phyloP scores from a whole-genome alignment of 2,797 vertebrate genomes.

The Lutjanus argentimaculatus region DNA sequence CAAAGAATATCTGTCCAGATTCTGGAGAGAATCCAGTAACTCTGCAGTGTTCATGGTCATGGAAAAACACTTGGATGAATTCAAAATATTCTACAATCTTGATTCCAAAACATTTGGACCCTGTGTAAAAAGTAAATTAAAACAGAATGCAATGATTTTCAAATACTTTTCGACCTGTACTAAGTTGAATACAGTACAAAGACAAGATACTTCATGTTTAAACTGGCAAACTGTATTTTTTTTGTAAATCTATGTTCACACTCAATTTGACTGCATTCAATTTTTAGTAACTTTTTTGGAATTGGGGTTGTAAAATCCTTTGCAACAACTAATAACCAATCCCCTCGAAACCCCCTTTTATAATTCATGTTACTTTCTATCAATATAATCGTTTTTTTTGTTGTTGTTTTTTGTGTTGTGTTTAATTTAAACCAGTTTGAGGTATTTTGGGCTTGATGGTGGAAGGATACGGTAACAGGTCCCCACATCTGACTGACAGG shows the following conservation, averaged over 20 bases:
- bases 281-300: too few relatives aligned
- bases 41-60: slow-evolving; percentile 87
- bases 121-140: too few relatives aligned
- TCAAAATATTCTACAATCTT: background rate
- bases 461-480: slow-evolving; percentile 93
- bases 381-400: background rate
- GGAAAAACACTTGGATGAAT: slow-evolving; percentile 28
- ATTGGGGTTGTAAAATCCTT: too few relatives aligned
- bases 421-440: background rate
- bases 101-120: too few relatives aligned
- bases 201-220: too few relatives aligned
- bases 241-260: too few relatives aligned
- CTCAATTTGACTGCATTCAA: too few relatives aligned
- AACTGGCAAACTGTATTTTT: too few relatives aligned
- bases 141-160: too few relatives aligned
- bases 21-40: slow-evolving; percentile 99
- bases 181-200: too few relatives aligned
- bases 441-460: background rate
- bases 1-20: slow-evolving; percentile 95
- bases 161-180: too few relatives aligned
- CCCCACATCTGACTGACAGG: slow-evolving; percentile 95
- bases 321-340: background rate
- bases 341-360: background rate
- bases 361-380: background rate
- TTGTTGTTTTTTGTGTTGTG: too few relatives aligned